phyloP scores from a whole-genome alignment of 2,797 vertebrate genomes.

The Halcyon chelicuti region DNA sequence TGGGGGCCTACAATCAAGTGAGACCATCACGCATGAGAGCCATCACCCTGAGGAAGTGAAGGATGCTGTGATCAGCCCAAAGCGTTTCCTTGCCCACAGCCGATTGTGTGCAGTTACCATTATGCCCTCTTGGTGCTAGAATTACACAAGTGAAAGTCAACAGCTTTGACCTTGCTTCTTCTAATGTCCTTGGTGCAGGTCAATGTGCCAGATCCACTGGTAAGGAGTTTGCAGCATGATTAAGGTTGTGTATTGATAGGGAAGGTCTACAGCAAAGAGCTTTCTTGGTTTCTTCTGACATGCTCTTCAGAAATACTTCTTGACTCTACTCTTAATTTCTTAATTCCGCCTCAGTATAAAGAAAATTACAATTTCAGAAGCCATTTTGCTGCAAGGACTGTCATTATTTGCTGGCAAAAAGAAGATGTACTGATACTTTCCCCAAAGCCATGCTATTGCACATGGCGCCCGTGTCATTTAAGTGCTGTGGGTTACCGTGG shows the following conservation, averaged over 20 bases:
- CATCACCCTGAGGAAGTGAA: not conserved
- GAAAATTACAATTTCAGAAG: not conserved
- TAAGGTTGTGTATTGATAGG: not conserved
- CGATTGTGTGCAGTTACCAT: not conserved
- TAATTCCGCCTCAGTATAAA: not conserved
- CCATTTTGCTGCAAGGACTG: not conserved
- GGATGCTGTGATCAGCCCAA: not conserved
- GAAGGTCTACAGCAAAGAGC: not conserved
- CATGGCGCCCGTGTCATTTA: not conserved
- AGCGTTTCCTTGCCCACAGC: not conserved
- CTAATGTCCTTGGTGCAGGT: not conserved
- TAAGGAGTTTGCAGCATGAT: not conserved
- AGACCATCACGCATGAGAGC: fast-evolving
- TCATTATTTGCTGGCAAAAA: not conserved
- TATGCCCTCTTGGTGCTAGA: not conserved
- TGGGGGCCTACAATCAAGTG: not conserved
- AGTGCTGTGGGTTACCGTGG: not conserved
- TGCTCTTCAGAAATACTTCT: not conserved
- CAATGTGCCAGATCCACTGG: not conserved
- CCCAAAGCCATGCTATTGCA: not conserved
- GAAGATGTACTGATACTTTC: not conserved
- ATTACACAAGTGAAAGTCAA: not conserved
- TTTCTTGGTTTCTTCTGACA: not conserved
- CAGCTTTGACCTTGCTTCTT: not conserved
- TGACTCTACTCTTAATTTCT: not conserved